phyloP scores from a whole-genome alignment of 2,888 invertebrate species.

The Apamea anceps region DNA sequence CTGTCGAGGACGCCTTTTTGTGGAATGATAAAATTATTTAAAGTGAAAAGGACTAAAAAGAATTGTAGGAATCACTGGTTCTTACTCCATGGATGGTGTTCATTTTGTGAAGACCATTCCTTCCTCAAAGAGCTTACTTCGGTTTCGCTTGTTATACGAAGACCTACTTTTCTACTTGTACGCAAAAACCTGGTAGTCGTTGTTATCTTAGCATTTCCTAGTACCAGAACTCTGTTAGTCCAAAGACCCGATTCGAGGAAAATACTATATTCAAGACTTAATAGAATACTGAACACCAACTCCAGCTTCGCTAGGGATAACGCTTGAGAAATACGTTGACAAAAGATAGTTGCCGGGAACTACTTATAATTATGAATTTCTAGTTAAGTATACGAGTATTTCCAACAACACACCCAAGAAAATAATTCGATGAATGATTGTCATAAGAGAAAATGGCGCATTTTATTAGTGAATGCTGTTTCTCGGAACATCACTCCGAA shows the following conservation, averaged over 20 bases:
- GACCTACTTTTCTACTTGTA: background rate
- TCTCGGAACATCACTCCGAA: slow-evolving; percentile 25
- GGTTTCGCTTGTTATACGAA: background rate
- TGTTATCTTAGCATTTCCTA: background rate
- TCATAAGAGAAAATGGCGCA: slow-evolving; percentile 14
- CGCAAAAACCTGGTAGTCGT: slow-evolving; percentile 1
- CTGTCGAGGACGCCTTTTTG: background rate
- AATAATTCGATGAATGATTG: slow-evolving; percentile 10
- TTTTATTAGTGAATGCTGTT: slow-evolving; percentile 29
- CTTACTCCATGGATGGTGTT: background rate
- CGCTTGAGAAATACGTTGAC: background rate
- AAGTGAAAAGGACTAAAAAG: background rate
- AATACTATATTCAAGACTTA: background rate
- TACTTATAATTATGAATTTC: background rate
- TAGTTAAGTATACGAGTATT: background rate
- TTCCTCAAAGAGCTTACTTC: background rate
- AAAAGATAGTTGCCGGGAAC: background rate
- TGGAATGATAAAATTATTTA: background rate
- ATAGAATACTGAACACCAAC: background rate
- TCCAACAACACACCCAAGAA: background rate
- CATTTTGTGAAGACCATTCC: slow-evolving; percentile 7
- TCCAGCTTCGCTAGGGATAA: background rate
- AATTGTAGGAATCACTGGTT: background rate
- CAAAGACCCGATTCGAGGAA: slow-evolving; percentile 1
- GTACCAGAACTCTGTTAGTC: background rate